Conservation (phyloP, 2,113 vertebrate genomes). For the Syrmaticus mikado region DNA sequence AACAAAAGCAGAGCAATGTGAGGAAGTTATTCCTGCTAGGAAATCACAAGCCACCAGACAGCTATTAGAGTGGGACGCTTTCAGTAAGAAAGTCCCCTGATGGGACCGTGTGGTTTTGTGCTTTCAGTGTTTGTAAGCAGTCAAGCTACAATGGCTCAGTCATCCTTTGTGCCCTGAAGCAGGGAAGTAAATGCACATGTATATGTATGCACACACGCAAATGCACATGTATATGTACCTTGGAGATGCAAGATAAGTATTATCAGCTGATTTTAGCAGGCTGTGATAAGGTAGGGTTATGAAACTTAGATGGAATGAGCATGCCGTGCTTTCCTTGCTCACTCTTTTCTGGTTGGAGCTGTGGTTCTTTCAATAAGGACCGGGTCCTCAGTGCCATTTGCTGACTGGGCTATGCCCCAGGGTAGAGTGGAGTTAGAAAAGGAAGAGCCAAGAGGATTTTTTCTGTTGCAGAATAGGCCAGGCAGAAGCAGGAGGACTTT, state of each 20-base stretch:
- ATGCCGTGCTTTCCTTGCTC: not conserved
- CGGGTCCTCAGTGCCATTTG: not conserved
- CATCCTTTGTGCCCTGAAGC: not conserved
- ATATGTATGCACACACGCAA: not conserved
- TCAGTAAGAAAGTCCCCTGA: not conserved
- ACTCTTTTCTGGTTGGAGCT: not conserved
- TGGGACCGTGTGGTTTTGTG: not conserved
- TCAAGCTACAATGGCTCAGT: not conserved
- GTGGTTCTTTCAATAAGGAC: not conserved
- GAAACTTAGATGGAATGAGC: not conserved
- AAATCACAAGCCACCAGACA: not conserved
- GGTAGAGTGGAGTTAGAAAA: not conserved
- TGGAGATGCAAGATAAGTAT: not conserved
- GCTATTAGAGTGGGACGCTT: not conserved
- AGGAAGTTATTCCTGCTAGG: not conserved
- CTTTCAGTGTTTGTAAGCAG: not conserved
- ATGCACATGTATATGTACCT: accelerated
- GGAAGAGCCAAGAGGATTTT: not conserved
- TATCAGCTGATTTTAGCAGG: not conserved
- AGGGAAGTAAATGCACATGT: not conserved
- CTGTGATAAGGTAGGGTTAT: not conserved
- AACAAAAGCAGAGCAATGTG: not conserved
- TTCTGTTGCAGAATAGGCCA: not conserved
- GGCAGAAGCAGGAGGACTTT: not conserved
- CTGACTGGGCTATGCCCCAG: not conserved